Conservation (phyloP, 2,797 vertebrate genomes). For the Falco cherrug region DNA sequence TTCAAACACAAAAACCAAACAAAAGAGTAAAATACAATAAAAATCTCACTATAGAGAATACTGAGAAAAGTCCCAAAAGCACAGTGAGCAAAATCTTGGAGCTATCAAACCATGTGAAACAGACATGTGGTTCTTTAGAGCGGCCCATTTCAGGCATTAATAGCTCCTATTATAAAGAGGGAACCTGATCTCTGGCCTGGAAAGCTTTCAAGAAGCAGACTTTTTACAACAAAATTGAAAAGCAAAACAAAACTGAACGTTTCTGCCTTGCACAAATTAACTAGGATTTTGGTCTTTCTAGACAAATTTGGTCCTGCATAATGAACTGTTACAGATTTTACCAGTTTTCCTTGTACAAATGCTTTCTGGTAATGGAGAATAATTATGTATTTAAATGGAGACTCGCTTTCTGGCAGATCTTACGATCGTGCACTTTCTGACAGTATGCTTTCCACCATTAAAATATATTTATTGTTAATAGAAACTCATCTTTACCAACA, state of each 20-base stretch:
- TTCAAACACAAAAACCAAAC: slow-evolving; percentile 82
- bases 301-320: slow-evolving; percentile 45
- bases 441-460: not conserved
- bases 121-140: slow-evolving; percentile 77
- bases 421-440: not conserved
- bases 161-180: slow-evolving; percentile 64
- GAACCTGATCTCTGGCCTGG: slow-evolving; percentile 62
- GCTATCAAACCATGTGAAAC: slow-evolving; percentile 80
- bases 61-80: slow-evolving; percentile 85
- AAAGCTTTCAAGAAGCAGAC: slow-evolving; percentile 69
- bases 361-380: slow-evolving; percentile 31
- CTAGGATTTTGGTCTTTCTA: slow-evolving; percentile 45
- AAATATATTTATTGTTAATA: not conserved
- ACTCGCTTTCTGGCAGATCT: slow-evolving; percentile 32
- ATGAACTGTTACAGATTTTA: slow-evolving; percentile 44
- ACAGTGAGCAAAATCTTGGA: slow-evolving; percentile 80
- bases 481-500: not conserved
- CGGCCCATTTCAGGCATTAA: slow-evolving; percentile 65
- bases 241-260: slow-evolving; percentile 62
- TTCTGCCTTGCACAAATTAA: slow-evolving; percentile 44
- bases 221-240: slow-evolving; percentile 66
- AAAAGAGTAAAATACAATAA: slow-evolving; percentile 88
- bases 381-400: slow-evolving; percentile 49
- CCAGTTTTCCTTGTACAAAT: slow-evolving; percentile 27
- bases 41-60: slow-evolving; percentile 85